Evolutionary conservation across 2,113 vertebrate species (phyloP).

Genomic region (Rissa tridactyla): DNA sequence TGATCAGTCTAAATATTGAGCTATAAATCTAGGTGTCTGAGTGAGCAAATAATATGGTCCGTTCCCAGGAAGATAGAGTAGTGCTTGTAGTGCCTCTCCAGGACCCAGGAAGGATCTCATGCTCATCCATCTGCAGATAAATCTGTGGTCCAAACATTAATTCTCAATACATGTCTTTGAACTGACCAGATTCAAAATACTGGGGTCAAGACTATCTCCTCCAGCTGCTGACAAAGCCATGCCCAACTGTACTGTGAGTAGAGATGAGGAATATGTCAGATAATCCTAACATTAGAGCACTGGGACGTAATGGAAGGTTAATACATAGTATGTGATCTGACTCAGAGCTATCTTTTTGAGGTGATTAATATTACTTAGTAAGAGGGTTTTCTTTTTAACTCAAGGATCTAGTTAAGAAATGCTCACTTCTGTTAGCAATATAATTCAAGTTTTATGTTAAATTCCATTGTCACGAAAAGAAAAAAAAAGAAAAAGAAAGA

Average conservation of each 20-base stretch:
- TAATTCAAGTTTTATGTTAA: background rate
- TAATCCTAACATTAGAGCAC: background rate
- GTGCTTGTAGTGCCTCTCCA: background rate
- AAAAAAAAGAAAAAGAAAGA: background rate
- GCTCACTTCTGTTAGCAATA: background rate
- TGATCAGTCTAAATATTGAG: background rate
- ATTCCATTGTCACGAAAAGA: background rate
- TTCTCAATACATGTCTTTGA: background rate
- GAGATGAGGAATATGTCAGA: background rate
- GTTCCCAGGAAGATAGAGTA: background rate
- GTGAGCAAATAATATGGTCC: background rate
- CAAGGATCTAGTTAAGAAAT: background rate
- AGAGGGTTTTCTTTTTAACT: background rate
- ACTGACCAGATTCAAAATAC: background rate
- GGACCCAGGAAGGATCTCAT: background rate
- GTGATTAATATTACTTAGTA: background rate
- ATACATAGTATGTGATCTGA: background rate
- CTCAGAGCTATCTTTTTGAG: background rate
- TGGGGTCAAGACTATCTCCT: background rate
- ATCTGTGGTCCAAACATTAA: background rate
- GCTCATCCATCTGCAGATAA: background rate
- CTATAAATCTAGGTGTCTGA: background rate
- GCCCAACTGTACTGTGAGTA: background rate
- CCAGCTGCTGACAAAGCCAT: background rate
- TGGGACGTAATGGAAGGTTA: background rate